Evolutionary conservation across 2,113 vertebrate genomes (phyloP).

Genomic region (Cairina moschata): DNA sequence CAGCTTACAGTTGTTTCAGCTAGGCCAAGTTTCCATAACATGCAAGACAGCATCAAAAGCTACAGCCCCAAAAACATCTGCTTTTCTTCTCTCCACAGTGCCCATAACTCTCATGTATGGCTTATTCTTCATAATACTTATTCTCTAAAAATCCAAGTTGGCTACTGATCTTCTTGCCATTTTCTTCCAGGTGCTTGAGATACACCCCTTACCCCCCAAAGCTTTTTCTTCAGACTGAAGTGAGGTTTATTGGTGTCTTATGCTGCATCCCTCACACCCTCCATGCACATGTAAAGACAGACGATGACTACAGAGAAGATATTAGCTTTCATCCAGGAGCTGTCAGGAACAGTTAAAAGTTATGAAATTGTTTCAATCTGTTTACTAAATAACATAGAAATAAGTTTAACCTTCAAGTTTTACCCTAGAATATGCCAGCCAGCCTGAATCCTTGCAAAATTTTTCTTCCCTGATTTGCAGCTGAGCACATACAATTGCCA

Average conservation of each 20-base stretch:
- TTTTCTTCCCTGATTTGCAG: background rate
- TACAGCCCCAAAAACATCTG: background rate
- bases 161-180: background rate
- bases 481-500: background rate
- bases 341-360: background rate
- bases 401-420: background rate
- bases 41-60: background rate
- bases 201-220: background rate
- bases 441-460: background rate
- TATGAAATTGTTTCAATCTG: background rate
- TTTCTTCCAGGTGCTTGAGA: background rate
- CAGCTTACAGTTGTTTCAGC: background rate
- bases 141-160: background rate
- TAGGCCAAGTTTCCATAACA: conserved; percentile 13
- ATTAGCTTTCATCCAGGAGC: background rate
- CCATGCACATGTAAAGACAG: background rate
- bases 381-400: background rate
- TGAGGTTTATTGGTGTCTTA: background rate
- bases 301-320: background rate
- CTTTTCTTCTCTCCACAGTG: background rate
- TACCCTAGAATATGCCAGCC: background rate
- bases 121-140: background rate
- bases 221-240: background rate
- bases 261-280: background rate
- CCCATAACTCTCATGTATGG: background rate